These are phyloP conservation scores for Gulo gulo DNA, from an alignment of 2,113 vertebrate species.

Conservation along the genomic window DNA sequence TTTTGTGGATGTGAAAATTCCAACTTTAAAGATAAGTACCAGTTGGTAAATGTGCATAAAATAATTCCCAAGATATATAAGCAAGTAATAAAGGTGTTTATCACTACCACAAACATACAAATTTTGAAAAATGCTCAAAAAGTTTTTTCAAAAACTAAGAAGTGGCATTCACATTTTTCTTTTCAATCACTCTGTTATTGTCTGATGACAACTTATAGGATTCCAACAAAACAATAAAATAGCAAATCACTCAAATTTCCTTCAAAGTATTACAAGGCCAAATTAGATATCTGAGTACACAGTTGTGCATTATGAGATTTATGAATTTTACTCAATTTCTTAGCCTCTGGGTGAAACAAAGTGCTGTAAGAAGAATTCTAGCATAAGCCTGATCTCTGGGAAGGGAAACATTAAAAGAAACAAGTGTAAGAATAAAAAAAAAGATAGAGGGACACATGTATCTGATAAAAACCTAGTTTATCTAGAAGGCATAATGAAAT, in stretches of 20 bases:
- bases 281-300: constrained; percentile 40
- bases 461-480: constrained; percentile 14
- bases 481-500: constrained; percentile 40
- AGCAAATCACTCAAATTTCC: constrained; percentile 33
- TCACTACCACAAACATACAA: constrained; percentile 49
- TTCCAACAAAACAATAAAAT: constrained; percentile 44
- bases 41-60: constrained; percentile 68
- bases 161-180: constrained; percentile 58
- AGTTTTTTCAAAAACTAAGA: constrained; percentile 50
- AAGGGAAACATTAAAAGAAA: background rate
- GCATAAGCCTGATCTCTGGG: constrained; percentile 11
- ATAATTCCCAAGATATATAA: constrained; percentile 41
- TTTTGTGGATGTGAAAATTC: constrained; percentile 37
- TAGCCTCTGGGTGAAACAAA: constrained; percentile 40
- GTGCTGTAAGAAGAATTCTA: constrained; percentile 27
- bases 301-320: constrained; percentile 34
- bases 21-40: constrained; percentile 59
- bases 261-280: constrained; percentile 40
- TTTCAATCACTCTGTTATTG: constrained; percentile 54
- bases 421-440: background rate
- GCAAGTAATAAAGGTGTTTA: constrained; percentile 25
- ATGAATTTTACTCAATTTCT: constrained; percentile 48
- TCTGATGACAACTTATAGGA: constrained; percentile 49
- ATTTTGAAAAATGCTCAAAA: constrained; percentile 61
- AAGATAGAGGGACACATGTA: background rate